phyloP scores from a whole-genome alignment of 2,113 vertebrate genomes.

The Sialia sialis region DNA sequence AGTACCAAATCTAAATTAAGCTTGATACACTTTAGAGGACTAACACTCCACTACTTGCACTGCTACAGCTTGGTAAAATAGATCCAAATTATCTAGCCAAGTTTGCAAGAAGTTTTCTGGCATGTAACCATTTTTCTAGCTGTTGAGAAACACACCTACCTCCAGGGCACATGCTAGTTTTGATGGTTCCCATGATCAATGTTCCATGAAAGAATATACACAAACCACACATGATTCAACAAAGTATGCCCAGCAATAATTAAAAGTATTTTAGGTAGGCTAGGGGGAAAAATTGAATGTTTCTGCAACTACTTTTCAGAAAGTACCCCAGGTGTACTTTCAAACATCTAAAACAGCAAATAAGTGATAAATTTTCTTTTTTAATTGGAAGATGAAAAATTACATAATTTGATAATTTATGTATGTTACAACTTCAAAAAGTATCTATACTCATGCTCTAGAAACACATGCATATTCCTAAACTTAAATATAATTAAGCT shows the following conservation, averaged over 20 bases:
- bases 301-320: neutral
- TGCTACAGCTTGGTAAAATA: neutral
- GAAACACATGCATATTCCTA: neutral
- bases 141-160: conserved; percentile 5
- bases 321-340: neutral
- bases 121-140: neutral
- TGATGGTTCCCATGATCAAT: neutral
- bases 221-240: neutral
- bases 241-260: neutral
- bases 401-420: neutral
- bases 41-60: neutral
- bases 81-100: conserved; percentile 13
- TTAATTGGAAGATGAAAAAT: neutral
- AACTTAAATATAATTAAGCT: neutral
- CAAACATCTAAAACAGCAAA: neutral
- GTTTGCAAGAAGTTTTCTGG: neutral
- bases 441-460: neutral
- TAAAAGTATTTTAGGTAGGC: neutral
- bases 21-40: neutral
- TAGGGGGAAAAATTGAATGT: neutral
- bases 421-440: neutral
- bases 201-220: neutral
- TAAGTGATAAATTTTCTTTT: neutral
- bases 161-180: neutral
- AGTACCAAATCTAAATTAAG: conserved; percentile 10